Conservation (phyloP, 2,888 invertebrate species). For the Brachycybe producta region DNA sequence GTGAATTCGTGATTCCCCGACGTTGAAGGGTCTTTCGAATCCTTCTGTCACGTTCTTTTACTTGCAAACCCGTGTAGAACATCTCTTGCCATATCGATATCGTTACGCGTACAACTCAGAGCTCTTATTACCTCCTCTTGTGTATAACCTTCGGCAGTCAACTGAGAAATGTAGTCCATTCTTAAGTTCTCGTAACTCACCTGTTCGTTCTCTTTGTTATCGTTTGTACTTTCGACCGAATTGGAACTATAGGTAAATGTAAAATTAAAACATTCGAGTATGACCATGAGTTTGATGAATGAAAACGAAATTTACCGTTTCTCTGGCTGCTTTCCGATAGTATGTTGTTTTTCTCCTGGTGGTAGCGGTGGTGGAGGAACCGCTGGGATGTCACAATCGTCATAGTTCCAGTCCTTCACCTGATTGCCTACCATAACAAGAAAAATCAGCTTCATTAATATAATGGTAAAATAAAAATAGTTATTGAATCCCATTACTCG, state of each 20-base stretch:
- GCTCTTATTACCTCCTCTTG: slow-evolving; percentile 83
- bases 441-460: not conserved
- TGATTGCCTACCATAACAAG: slow-evolving; percentile 8
- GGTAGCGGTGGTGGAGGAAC: slow-evolving; percentile 18
- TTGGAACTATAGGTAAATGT: not conserved
- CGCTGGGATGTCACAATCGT: slow-evolving; percentile 16
- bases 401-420: slow-evolving; percentile 6
- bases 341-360: too few species aligned
- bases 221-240: slow-evolving; percentile 14
- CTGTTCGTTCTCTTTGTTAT: slow-evolving; percentile 25
- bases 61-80: slow-evolving; percentile 80
- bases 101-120: slow-evolving; percentile 80
- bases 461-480: too few species aligned
- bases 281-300: not conserved
- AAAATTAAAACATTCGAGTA: not conserved
- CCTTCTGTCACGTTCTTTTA: slow-evolving; percentile 31
- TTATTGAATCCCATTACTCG: slow-evolving; percentile 27
- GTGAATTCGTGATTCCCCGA: slow-evolving; percentile 1
- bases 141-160: slow-evolving; percentile 80
- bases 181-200: slow-evolving; percentile 67
- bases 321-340: too few species aligned
- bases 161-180: slow-evolving; percentile 74
- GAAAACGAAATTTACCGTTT: slow-evolving; percentile 3
- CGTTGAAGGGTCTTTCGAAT: slow-evolving; percentile 17
- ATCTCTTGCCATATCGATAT: slow-evolving; percentile 90